Evolutionary conservation across 2,888 invertebrate species (phyloP).

Genomic region (Priocnemis perturbator): DNA sequence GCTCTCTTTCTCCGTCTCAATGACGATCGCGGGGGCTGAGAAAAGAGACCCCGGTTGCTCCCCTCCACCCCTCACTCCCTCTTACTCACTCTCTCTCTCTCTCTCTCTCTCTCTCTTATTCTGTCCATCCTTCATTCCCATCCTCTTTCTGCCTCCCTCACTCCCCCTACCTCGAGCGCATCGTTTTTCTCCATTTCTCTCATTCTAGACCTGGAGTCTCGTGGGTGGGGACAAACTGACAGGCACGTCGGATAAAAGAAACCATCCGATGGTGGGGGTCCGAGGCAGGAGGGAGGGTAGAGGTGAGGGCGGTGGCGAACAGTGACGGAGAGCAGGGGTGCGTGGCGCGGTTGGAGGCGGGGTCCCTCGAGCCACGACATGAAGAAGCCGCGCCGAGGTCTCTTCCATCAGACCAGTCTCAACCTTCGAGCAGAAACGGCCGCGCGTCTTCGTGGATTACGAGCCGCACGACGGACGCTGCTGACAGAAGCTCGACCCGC

Average conservation of each 20-base stretch:
- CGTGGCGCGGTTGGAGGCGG: slow-evolving; percentile 45
- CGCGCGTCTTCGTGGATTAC: not conserved
- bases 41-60: not conserved
- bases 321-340: slow-evolving; percentile 26
- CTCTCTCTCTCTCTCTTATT: slow-evolving; percentile 5
- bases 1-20: slow-evolving; percentile 14
- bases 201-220: slow-evolving; percentile 11
- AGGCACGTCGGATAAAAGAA: slow-evolving; percentile 56
- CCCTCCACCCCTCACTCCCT: too few relatives aligned
- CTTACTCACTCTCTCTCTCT: slow-evolving; percentile 20
- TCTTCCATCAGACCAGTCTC: slow-evolving; percentile 53
- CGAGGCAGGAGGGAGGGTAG: slow-evolving; percentile 15
- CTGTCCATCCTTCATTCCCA: not conserved
- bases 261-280: slow-evolving; percentile 39
- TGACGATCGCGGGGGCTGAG: slow-evolving; percentile 13
- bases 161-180: not conserved
- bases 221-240: slow-evolving; percentile 60
- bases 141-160: not conserved
- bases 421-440: slow-evolving; percentile 40
- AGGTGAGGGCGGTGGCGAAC: slow-evolving; percentile 7
- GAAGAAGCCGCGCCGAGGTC: slow-evolving; percentile 39
- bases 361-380: slow-evolving; percentile 41
- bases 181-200: slow-evolving; percentile 22
- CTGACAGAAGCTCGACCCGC: too few relatives aligned
- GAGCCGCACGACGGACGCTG: too few relatives aligned